These are phyloP conservation scores for Drosophila neonasuta DNA, from an alignment of 2,888 invertebrate genomes.

Conservation along the genomic window DNA sequence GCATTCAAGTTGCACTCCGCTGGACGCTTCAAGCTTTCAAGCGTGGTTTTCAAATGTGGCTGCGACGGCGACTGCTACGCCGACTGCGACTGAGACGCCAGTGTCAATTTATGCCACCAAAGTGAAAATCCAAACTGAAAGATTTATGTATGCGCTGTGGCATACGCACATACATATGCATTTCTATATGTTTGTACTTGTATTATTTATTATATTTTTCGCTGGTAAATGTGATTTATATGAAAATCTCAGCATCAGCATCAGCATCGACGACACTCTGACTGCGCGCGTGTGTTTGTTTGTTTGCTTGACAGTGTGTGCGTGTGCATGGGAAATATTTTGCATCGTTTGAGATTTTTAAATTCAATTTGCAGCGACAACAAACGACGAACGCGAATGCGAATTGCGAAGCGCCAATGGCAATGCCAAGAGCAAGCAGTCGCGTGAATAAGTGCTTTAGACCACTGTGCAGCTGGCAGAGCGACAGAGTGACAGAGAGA, in stretches of 20 bases:
- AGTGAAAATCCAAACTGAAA: slow-evolving; percentile 78
- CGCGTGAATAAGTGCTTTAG: slow-evolving; percentile 71
- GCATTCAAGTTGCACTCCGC: slow-evolving; percentile 47
- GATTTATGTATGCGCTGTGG: slow-evolving; percentile 67
- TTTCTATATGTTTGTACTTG: slow-evolving; percentile 24
- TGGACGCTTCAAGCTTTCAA: slow-evolving; percentile 62
- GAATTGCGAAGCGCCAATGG: slow-evolving; percentile 11
- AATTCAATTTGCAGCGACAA: slow-evolving; percentile 67
- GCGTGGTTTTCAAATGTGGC: slow-evolving; percentile 77
- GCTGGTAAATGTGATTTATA: slow-evolving; percentile 72
- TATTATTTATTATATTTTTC: slow-evolving; percentile 76
- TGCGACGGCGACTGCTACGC: background rate
- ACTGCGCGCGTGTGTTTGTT: too few species aligned
- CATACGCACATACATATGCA: slow-evolving; percentile 31
- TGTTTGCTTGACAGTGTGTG: slow-evolving; percentile 3
- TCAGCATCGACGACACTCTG: slow-evolving; percentile 12
- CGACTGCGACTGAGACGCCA: slow-evolving; percentile 53
- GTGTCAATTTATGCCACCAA: slow-evolving; percentile 79
- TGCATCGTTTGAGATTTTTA: slow-evolving; percentile 70
- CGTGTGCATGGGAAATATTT: slow-evolving; percentile 70
- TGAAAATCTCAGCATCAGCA: slow-evolving; percentile 67
- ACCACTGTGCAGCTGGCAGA: slow-evolving; percentile 69
- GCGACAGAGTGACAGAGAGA: background rate
- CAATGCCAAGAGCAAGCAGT: slow-evolving; percentile 26
- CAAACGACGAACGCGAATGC: slow-evolving; percentile 3